A percentile compares a stretch with the other conserved stretches of the same genome.
Evolutionary conservation across 2,888 invertebrate genomes (phyloP).

Genomic region (Harmothoe impar): DNA sequence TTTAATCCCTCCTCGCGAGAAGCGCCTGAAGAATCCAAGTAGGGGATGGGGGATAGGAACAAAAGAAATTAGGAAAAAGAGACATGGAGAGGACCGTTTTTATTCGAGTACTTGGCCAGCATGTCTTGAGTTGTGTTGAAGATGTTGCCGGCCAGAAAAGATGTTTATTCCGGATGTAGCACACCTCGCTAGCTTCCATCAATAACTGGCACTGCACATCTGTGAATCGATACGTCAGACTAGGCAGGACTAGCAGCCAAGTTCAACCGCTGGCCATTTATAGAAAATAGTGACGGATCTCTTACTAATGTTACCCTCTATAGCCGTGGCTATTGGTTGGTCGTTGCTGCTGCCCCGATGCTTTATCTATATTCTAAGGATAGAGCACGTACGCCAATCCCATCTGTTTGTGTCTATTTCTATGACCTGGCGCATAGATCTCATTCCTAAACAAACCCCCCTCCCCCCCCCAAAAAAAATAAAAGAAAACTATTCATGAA

Average conservation of each 20-base stretch:
- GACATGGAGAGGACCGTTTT: background rate
- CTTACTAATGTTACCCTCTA: background rate
- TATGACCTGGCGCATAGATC: background rate
- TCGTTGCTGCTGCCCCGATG: no score
- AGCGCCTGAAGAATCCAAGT: background rate
- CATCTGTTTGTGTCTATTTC: constrained; percentile 1
- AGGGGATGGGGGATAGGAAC: background rate
- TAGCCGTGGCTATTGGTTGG: no score
- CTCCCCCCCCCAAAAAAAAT: no score
- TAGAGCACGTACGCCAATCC: background rate
- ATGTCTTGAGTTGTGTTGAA: background rate
- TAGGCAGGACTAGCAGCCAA: background rate
- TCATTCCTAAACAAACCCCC: background rate
- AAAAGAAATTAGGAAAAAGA: background rate
- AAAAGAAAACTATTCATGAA: background rate
- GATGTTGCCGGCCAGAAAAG: background rate
- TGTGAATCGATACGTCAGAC: background rate
- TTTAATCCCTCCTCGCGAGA: no score
- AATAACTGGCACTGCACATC: constrained; percentile 1
- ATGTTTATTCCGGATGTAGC: background rate
- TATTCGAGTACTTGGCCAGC: background rate
- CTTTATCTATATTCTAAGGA: no score
- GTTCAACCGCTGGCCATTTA: background rate
- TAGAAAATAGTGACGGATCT: background rate
- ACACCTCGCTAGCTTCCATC: background rate